A percentile compares a stretch with the other conserved stretches of the same genome.
phyloP scores from a whole-genome alignment of 2,113 vertebrate species.

The Rousettus leschenaultii region DNA sequence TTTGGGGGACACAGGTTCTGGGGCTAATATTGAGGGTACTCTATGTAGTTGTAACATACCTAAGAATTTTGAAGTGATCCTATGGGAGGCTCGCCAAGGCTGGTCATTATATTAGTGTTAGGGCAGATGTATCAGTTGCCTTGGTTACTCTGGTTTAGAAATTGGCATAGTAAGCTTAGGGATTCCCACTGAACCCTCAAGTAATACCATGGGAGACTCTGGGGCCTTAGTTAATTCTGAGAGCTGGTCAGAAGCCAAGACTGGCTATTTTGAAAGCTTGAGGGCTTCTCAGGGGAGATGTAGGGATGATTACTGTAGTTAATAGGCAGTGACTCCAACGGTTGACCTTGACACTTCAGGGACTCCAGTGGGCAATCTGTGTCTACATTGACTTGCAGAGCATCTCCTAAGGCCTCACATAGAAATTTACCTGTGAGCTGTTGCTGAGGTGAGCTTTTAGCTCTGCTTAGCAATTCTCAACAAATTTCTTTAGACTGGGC shows the following conservation, averaged over 20 bases:
- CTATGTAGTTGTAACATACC: background rate
- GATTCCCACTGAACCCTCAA: background rate
- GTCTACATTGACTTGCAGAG: background rate
- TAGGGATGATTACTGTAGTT: background rate
- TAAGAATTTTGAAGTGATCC: background rate
- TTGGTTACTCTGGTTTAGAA: background rate
- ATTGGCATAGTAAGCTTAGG: background rate
- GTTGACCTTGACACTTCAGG: background rate
- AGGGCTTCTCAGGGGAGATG: background rate
- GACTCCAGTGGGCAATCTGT: background rate
- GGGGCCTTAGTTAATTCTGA: background rate
- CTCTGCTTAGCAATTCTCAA: background rate
- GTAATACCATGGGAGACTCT: background rate
- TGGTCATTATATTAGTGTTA: background rate
- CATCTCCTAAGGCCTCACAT: background rate
- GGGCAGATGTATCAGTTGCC: background rate
- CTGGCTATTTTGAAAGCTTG: background rate
- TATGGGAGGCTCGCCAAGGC: background rate
- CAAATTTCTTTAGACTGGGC: background rate
- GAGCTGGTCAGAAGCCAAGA: background rate
- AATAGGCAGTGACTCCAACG: background rate
- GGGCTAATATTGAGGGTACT: background rate
- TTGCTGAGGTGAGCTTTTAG: background rate
- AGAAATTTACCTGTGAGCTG: background rate
- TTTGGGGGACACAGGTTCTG: background rate